Conservation (phyloP, 2,113 vertebrate genomes). For the Zosterops lateralis region DNA sequence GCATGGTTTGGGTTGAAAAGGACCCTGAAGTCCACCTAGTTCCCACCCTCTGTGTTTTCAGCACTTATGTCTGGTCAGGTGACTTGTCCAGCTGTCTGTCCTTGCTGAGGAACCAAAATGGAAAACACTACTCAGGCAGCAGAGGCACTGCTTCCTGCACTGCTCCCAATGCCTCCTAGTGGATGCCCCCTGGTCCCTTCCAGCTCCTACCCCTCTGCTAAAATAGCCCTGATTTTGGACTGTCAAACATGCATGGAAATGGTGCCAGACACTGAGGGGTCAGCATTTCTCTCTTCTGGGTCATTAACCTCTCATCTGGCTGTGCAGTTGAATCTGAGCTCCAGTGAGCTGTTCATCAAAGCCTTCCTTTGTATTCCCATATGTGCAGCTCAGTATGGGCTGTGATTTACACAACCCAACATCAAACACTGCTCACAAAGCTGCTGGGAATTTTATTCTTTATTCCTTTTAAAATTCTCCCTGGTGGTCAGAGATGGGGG, state of each 20-base stretch:
- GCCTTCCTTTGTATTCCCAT: fast-evolving
- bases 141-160: fast-evolving
- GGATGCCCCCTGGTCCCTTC: fast-evolving
- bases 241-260: fast-evolving
- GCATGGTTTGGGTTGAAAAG: neutral
- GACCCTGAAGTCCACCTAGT: neutral
- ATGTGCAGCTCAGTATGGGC: fast-evolving
- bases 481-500: neutral
- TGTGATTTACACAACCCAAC: neutral
- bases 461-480: neutral
- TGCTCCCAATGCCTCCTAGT: fast-evolving
- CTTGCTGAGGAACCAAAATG: neutral
- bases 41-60: neutral
- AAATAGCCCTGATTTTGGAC: neutral
- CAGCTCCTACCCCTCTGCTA: fast-evolving
- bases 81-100: neutral
- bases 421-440: neutral
- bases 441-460: neutral
- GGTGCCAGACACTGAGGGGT: neutral
- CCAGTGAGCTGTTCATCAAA: neutral
- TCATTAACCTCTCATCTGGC: neutral
- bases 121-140: neutral
- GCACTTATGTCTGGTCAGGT: neutral
- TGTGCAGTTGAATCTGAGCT: neutral
- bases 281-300: neutral